Conservation (phyloP, 2,888 invertebrate species). For the Pocota personata region DNA sequence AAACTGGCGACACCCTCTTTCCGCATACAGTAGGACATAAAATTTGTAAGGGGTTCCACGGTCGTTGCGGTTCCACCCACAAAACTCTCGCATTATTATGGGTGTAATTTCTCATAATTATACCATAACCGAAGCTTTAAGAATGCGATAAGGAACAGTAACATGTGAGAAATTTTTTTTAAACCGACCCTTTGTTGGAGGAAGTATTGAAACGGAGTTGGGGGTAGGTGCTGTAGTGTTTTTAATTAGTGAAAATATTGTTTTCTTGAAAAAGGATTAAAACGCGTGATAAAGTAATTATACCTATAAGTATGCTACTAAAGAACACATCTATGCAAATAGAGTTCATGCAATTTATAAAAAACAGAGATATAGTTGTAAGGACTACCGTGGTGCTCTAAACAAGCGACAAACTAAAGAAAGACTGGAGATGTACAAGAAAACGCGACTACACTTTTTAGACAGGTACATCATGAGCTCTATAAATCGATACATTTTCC, state of each 20-base stretch:
- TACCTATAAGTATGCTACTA: not conserved
- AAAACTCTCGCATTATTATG: conserved; percentile 27
- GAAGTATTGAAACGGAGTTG: conserved; percentile 5
- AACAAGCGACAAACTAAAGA: too few relatives aligned
- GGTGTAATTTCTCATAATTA: conserved; percentile 52
- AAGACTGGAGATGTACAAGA: too few relatives aligned
- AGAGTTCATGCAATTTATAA: too few relatives aligned
- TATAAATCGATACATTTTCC: too few relatives aligned
- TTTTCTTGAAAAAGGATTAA: not conserved
- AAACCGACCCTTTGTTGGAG: not conserved
- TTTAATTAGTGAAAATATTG: not conserved
- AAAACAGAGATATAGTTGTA: too few relatives aligned
- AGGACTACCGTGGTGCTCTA: too few relatives aligned
- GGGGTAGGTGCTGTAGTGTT: conserved; percentile 8
- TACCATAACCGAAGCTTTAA: conserved; percentile 36
- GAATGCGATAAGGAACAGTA: conserved; percentile 17
- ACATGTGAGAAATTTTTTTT: conserved; percentile 30
- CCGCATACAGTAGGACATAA: conserved; percentile 46
- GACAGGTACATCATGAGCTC: too few relatives aligned
- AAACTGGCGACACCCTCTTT: conserved; percentile 39
- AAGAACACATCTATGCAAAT: too few relatives aligned
- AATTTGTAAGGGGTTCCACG: conserved; percentile 22
- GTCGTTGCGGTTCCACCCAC: conserved; percentile 49
- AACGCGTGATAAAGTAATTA: not conserved
- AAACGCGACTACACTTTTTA: too few relatives aligned